phyloP scores from a whole-genome alignment of 2,797 vertebrate species.

The Sebastes melanostomus region DNA sequence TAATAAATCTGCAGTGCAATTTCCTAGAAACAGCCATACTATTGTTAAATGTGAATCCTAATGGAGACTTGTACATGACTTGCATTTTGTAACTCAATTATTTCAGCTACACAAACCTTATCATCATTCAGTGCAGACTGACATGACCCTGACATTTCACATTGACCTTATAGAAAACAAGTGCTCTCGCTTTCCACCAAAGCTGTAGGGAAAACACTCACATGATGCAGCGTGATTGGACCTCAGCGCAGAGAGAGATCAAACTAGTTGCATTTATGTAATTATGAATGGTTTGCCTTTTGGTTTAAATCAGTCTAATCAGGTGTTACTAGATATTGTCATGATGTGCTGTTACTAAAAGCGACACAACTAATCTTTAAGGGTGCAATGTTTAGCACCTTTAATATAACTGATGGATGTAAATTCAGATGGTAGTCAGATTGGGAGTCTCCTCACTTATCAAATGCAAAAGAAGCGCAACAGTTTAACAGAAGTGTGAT shows the following conservation, averaged over 20 bases:
- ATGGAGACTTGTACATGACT: background rate
- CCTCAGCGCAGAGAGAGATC: background rate
- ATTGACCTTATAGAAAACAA: constrained; percentile 14
- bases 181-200: background rate
- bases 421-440: background rate
- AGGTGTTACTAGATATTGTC: background rate
- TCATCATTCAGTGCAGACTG: background rate
- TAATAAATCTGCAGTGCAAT: background rate
- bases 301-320: background rate
- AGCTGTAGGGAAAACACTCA: background rate
- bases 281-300: background rate
- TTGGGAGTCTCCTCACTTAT: background rate
- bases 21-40: background rate
- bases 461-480: background rate
- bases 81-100: background rate
- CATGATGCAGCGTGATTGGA: background rate
- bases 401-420: background rate
- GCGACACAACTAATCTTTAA: background rate
- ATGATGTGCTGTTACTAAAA: background rate
- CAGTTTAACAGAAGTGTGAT: background rate
- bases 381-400: background rate
- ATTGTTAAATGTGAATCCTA: background rate
- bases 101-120: background rate
- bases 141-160: constrained; percentile 8
- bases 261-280: background rate